Evolutionary conservation across 2,888 invertebrate species (phyloP).

Genomic region (Phengaris alcon): DNA sequence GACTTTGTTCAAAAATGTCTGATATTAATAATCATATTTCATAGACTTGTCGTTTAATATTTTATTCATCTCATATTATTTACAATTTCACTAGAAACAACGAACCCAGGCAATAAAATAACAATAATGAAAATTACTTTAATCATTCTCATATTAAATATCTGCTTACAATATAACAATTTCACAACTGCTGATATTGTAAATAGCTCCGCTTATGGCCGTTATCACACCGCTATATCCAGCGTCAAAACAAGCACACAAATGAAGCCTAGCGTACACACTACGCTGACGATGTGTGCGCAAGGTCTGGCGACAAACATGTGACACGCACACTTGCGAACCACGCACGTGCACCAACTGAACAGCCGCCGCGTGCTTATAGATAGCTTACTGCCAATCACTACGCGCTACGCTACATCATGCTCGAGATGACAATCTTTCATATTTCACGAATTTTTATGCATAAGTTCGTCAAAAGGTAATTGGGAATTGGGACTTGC

Average conservation of each 20-base stretch:
- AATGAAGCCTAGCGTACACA: slow-evolving; percentile 28
- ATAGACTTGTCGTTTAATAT: too few relatives aligned
- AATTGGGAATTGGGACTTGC: too few relatives aligned
- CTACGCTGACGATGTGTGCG: slow-evolving; percentile 31
- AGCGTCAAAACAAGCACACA: slow-evolving; percentile 43
- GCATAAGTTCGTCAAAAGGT: too few relatives aligned
- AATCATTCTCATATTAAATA: too few relatives aligned
- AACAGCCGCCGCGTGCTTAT: slow-evolving; percentile 4
- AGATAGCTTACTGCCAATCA: neutral
- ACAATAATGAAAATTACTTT: too few relatives aligned
- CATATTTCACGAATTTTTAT: too few relatives aligned
- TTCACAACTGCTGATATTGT: neutral
- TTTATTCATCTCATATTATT: too few relatives aligned
- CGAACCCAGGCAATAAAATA: too few relatives aligned
- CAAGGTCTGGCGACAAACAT: slow-evolving; percentile 33
- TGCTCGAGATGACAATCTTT: neutral
- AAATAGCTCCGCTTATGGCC: slow-evolving; percentile 29
- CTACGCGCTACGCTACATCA: neutral
- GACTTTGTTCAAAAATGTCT: too few relatives aligned
- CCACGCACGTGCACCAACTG: slow-evolving; percentile 12
- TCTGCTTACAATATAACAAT: too few relatives aligned
- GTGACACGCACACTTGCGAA: slow-evolving; percentile 20
- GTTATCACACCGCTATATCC: slow-evolving; percentile 27
- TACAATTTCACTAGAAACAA: too few relatives aligned
- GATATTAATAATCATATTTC: too few relatives aligned